Evolutionary conservation across 2,797 vertebrate genomes (phyloP), one percentile per base, ranked within the genome.

Genomic region (Calcarius lapponicus): DNA sequence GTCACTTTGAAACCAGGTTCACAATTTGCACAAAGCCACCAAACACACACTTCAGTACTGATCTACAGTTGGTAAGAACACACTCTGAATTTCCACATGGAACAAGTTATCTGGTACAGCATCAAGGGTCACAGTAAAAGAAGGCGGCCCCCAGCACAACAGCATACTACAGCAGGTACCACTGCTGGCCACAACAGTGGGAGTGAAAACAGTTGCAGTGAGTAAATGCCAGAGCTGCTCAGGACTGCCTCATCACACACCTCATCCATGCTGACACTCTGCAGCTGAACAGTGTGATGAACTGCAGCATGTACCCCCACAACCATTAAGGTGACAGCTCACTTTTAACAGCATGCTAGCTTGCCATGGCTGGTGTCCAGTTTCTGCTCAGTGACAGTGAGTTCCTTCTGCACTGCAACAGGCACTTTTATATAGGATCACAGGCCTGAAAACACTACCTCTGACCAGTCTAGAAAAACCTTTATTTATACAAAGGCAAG

Each of bases 101-200:
- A 36, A 43, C 60, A 51, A 12, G 40, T 45, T 70, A 65, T 8
- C 43, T 60, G 48, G n/a, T 66, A 50, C n/a, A 73, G n/a, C 22
- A 32, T 36, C 36, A 78, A 80, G 31, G 11, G 40, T 21, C 38
- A n/a, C 9, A 40, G 53, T 12, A 56, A 73, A 71, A 72, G 42
- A 76, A 60, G 38, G 45, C 28, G 17, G 32, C 20, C n/a, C 50
- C 29, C 45, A 67, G 20, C 51, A 58, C 1, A 8, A 69, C 8
- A 82, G 51, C 0, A 0, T 7, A 14, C 13, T 31, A 26, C 0
- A 4, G 69, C 36, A 67, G 22, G 61, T 60, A 67, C 38, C 18
- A 11, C 22, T 70, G 65, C 62, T 45, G 20, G 56, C 60, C 7
- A 1, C 60, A 70, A 42, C 0, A 72, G n/a, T 1, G 18, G 16